Base-by-base conservation (phyloP, 2,888 invertebrate genomes). In the Altica lythri region DNA sequence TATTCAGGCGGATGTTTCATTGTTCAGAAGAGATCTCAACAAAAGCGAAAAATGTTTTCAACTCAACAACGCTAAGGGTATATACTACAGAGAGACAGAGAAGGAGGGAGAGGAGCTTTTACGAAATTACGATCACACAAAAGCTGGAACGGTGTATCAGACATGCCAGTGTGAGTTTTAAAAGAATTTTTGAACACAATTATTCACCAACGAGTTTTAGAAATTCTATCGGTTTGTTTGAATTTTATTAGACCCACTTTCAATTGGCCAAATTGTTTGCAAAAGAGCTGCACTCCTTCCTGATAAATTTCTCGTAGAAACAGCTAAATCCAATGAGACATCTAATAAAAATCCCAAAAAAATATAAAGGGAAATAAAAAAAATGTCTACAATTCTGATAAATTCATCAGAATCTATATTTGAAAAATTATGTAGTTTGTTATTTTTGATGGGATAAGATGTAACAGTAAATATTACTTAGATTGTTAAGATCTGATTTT, bases 1-100 rank as follows among this genome's bases (percentile, higher is more conserved):
- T 43, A 53, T 47, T 53, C 35, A 48, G 32, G 42, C 43, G 53
- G 43, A 48, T 48, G 48, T 48, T 53, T 53, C 43, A 48, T 53
- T 53, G 43, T 53, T 48, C 43, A 17, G 40, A 40, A 40, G 49
- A 49, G 40, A 40, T 49, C 38, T 30, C 29, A 18, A 32, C 40
- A 32, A 49, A 49, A 49, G 40, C 13, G 49, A 49, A 49, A 48
- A 49, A 49, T 49, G 40, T 49, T 49, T 49, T 49, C 49, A 49
- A 49, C 40, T 49, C 40, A 32, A 49, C 49, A 49, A 38, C 47
- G 38, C 29, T 40, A 49, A 30, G 40, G 22, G n/a, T 49, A 19
- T 10, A 40, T 4, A 2, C 3, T n/a, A 10, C 2, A 22, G 40
- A 40, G 22, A 22, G 40, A 40, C 25, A 14, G 40, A 40, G 40